Conservation (phyloP, 2,797 vertebrate genomes). For the Halcyon smyrnensis region DNA sequence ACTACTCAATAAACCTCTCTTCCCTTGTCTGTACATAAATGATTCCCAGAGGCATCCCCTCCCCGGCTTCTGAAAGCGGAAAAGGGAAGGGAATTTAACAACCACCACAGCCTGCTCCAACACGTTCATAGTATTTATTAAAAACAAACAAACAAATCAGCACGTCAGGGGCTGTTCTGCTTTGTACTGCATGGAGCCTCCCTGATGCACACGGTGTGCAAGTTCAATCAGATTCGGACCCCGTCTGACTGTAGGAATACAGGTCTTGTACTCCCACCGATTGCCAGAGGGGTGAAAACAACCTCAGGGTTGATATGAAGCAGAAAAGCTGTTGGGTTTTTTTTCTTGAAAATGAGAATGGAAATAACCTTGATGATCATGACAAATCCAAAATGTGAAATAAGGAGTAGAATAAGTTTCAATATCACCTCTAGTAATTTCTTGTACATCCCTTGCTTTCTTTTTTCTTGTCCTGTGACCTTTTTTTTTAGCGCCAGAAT, state of each 20-base stretch:
- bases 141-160: background rate
- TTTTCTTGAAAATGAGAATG: background rate
- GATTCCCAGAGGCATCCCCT: constrained; percentile 43
- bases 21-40: constrained; percentile 58
- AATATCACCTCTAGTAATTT: background rate
- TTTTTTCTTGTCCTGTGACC: background rate
- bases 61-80: background rate
- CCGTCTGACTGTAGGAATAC: background rate
- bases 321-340: background rate
- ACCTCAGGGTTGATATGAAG: background rate
- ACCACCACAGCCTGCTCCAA: background rate
- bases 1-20: constrained; percentile 52
- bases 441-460: background rate
- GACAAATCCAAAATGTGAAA: background rate
- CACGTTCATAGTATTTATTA: background rate
- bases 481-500: background rate
- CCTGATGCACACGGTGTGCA: background rate
- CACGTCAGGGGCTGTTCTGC: background rate
- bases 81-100: constrained; percentile 39
- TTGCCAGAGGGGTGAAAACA: background rate
- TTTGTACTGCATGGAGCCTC: background rate
- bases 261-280: accelerated
- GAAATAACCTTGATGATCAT: background rate
- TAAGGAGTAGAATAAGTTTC: background rate
- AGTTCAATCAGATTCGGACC: background rate